A percentile compares a stretch with the other conserved stretches of the same genome.
These are phyloP conservation scores for Achlya flavicornis DNA, from an alignment of 2,888 invertebrate genomes.

Conservation along the genomic window DNA sequence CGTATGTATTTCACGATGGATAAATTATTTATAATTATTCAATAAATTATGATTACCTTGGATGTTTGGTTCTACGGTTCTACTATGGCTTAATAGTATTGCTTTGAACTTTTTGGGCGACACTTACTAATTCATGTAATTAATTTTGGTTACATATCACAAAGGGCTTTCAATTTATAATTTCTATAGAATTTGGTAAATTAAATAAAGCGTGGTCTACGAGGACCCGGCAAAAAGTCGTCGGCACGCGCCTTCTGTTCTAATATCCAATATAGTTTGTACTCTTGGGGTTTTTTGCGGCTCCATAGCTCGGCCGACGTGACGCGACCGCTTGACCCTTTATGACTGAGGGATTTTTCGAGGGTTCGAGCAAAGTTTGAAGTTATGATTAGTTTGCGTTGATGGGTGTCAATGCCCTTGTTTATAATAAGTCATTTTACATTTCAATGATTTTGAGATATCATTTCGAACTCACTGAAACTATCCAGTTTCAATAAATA, in stretches of 20 bases:
- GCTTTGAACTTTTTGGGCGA: not conserved
- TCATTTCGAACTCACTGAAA: not conserved
- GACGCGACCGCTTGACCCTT: constrained; percentile 79
- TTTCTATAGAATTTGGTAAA: constrained; percentile 50
- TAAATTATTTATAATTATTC: not conserved
- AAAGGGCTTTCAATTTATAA: constrained; percentile 30
- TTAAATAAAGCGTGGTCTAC: constrained; percentile 53
- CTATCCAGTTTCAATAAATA: not conserved
- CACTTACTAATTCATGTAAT: not conserved
- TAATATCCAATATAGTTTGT: constrained; percentile 82
- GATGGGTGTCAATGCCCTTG: constrained; percentile 1
- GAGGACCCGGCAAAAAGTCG: constrained; percentile 60
- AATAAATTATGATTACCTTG: not conserved
- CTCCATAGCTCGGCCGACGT: constrained; percentile 56
- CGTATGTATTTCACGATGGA: too few relatives aligned
- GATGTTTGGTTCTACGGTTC: not conserved
- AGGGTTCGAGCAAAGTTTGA: constrained; percentile 38
- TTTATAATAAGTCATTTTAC: not conserved
- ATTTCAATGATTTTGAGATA: not conserved
- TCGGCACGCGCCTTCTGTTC: constrained; percentile 77
- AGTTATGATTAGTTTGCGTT: constrained; percentile 15
- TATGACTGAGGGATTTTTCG: constrained; percentile 68
- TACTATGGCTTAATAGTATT: not conserved
- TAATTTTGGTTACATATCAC: constrained; percentile 15
- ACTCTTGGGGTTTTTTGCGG: constrained; percentile 69